phyloP scores from a whole-genome alignment of 1,140 invertebrate species.

The Drosophila nannoptera region DNA sequence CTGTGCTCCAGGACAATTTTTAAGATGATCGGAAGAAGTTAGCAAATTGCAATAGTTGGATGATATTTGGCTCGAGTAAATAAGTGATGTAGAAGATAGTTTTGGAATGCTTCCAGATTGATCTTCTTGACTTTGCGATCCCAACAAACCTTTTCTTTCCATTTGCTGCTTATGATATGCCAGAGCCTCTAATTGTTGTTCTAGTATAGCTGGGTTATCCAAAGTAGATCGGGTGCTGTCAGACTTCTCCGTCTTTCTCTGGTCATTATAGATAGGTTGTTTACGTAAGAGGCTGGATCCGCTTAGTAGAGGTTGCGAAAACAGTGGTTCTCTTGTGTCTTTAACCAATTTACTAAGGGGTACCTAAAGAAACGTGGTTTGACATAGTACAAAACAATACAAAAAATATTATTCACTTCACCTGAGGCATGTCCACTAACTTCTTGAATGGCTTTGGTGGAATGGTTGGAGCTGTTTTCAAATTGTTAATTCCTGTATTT shows the following conservation, averaged over 20 bases:
- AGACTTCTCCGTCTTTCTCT: conserved; percentile 16
- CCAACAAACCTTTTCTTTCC: conserved; percentile 67
- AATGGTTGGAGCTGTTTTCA: conserved; percentile 37
- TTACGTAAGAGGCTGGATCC: conserved; percentile 35
- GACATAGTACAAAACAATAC: not conserved
- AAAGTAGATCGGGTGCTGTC: conserved; percentile 52
- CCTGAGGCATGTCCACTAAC: conserved; percentile 49
- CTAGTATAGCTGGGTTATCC: conserved; percentile 70
- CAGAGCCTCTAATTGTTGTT: conserved; percentile 74
- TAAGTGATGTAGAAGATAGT: conserved; percentile 40
- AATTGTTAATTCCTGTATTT: not conserved
- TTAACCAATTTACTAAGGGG: conserved; percentile 71
- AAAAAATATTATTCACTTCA: not conserved
- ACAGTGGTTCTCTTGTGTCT: conserved; percentile 78
- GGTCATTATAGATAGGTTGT: conserved; percentile 2
- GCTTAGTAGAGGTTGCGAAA: conserved; percentile 76
- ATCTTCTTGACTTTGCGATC: conserved; percentile 17
- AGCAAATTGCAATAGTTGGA: conserved; percentile 36
- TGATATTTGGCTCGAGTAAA: conserved; percentile 8
- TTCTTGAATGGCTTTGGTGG: conserved; percentile 54
- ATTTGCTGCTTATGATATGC: conserved; percentile 75
- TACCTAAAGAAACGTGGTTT: conserved; percentile 41
- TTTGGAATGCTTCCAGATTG: conserved; percentile 26
- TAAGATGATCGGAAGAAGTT: not conserved
- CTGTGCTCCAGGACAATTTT: not conserved